Percentiles rank a stretch among this genome's conserved stretches.
Conservation (phyloP, 2,113 vertebrate species). For the Colinus virginianus region DNA sequence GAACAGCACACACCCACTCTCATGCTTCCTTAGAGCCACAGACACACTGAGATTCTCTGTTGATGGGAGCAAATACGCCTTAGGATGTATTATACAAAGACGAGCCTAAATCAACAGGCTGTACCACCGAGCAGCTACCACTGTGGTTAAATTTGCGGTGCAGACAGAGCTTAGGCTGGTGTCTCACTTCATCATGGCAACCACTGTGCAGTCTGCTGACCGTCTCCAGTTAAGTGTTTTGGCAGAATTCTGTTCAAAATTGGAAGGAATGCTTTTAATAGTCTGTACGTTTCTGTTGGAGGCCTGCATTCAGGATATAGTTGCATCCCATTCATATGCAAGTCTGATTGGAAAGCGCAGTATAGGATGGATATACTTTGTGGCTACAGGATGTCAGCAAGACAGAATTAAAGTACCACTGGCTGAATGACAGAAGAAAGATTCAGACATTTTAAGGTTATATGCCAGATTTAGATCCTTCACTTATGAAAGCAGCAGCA, state of each 20-base stretch:
- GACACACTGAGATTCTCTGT: accelerated
- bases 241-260: conserved; percentile 22
- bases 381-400: neutral
- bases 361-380: neutral
- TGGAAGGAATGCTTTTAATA: conserved; percentile 52
- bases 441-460: neutral
- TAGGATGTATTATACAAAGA: neutral
- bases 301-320: neutral
- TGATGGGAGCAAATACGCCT: neutral
- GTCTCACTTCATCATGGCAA: neutral
- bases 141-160: neutral
- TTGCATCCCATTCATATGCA: neutral
- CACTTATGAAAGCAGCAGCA: neutral
- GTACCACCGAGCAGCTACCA: neutral
- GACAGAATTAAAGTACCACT: neutral
- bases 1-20: neutral
- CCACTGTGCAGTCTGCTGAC: conserved; percentile 28
- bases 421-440: neutral
- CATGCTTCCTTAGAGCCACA: neutral
- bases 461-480: neutral
- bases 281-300: conserved; percentile 18
- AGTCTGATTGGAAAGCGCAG: neutral
- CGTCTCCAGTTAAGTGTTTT: conserved; percentile 7
- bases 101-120: neutral
- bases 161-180: neutral